These are phyloP conservation scores for Protobothrops flavoviridis DNA, from an alignment of 2,113 vertebrate genomes.

Conservation along the genomic window DNA sequence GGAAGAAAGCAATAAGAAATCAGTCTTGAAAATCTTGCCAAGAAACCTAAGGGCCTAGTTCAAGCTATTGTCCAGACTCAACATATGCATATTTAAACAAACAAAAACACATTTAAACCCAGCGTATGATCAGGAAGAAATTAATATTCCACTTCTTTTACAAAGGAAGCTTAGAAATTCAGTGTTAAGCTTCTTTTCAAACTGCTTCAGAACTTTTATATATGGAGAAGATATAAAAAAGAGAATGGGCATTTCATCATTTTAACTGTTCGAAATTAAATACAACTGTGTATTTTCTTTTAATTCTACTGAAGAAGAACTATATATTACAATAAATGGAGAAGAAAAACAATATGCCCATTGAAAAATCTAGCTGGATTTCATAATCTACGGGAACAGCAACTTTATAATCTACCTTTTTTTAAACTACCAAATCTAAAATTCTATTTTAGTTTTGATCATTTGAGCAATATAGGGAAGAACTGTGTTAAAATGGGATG, in stretches of 20 bases:
- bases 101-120: not conserved
- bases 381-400: too few species aligned
- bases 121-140: not conserved
- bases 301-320: not conserved
- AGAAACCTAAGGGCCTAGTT: not conserved
- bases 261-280: not conserved
- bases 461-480: not conserved
- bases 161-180: not conserved
- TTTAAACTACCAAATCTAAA: not conserved
- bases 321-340: not conserved
- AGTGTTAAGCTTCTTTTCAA: not conserved
- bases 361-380: not conserved
- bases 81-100: not conserved
- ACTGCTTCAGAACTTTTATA: not conserved
- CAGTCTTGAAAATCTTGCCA: not conserved
- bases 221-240: not conserved
- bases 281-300: not conserved
- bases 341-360: not conserved
- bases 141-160: not conserved
- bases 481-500: not conserved
- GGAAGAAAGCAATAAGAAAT: not conserved
- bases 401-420: not conserved
- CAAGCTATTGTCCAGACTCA: not conserved
- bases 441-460: not conserved
- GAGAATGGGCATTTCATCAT: not conserved